Conservation (phyloP, 2,888 invertebrate genomes). For the Lepidocyrtinus sp. region DNA sequence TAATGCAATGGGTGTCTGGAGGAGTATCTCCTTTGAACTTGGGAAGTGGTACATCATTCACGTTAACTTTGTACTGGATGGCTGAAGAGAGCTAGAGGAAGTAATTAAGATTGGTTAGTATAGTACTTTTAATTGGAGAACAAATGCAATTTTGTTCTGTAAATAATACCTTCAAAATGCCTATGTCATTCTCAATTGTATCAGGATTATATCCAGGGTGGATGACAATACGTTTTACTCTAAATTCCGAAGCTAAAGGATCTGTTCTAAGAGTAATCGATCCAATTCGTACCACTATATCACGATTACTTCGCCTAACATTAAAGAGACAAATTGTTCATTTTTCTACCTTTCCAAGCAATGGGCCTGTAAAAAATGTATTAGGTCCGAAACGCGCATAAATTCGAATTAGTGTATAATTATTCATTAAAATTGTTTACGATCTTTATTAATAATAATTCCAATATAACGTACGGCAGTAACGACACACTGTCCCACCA, state of each 20-base stretch:
- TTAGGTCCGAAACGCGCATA: neutral
- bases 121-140: slow-evolving; percentile 53
- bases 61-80: slow-evolving; percentile 58
- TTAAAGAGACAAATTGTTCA: no score
- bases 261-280: slow-evolving; percentile 63
- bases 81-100: slow-evolving; percentile 53
- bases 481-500: slow-evolving; percentile 59
- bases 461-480: slow-evolving; percentile 56
- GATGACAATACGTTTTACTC: slow-evolving; percentile 54
- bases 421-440: no score
- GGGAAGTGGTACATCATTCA: slow-evolving; percentile 63
- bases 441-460: no score
- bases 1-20: slow-evolving; percentile 60
- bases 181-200: slow-evolving; percentile 66
- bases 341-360: slow-evolving; percentile 64
- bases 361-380: slow-evolving; percentile 56
- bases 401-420: no score
- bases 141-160: slow-evolving; percentile 61
- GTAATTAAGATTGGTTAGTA: neutral
- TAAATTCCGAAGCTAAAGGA: slow-evolving; percentile 52
- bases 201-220: slow-evolving; percentile 66
- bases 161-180: slow-evolving; percentile 64
- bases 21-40: slow-evolving; percentile 56
- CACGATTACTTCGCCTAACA: slow-evolving; percentile 56
- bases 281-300: slow-evolving; percentile 66